A percentile compares a stretch with the other conserved stretches of the same genome.
phyloP scores from a whole-genome alignment of 1,140 invertebrate species.

The Lutraria rhynchaena region DNA sequence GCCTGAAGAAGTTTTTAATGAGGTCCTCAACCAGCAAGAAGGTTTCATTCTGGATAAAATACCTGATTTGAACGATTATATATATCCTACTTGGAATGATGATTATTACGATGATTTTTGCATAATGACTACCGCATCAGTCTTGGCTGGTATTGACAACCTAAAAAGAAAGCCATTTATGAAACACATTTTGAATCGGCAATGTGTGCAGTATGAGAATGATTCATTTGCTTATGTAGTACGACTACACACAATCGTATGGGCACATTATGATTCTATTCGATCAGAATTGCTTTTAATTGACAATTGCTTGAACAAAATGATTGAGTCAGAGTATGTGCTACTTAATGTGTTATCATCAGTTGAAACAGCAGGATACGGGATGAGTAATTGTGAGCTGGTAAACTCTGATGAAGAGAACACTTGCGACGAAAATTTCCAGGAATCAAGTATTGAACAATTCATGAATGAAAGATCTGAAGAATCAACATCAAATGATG shows the following conservation, averaged over 20 bases:
- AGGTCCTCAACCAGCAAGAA: slow-evolving; percentile 25
- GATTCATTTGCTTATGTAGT: background rate
- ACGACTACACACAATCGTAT: slow-evolving; percentile 14
- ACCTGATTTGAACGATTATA: background rate
- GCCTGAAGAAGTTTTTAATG: background rate
- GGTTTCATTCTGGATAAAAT: background rate
- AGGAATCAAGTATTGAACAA: too few species aligned
- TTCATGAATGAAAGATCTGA: too few species aligned
- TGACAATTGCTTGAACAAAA: background rate
- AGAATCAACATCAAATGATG: too few species aligned
- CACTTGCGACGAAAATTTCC: too few species aligned
- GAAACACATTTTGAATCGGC: background rate
- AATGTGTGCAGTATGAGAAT: background rate
- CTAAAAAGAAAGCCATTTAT: background rate
- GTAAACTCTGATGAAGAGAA: too few species aligned
- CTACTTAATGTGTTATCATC: background rate
- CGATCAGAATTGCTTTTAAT: slow-evolving; percentile 11
- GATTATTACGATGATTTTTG: slow-evolving; percentile 54
- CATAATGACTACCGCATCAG: background rate
- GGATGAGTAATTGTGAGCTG: too few species aligned
- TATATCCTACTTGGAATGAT: background rate
- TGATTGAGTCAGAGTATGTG: background rate
- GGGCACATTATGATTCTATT: slow-evolving; percentile 2
- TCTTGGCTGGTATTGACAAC: background rate
- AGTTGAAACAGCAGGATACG: too few species aligned